Base-by-base conservation (phyloP, 2,113 vertebrate genomes). In the Elaphurus davidianus region DNA sequence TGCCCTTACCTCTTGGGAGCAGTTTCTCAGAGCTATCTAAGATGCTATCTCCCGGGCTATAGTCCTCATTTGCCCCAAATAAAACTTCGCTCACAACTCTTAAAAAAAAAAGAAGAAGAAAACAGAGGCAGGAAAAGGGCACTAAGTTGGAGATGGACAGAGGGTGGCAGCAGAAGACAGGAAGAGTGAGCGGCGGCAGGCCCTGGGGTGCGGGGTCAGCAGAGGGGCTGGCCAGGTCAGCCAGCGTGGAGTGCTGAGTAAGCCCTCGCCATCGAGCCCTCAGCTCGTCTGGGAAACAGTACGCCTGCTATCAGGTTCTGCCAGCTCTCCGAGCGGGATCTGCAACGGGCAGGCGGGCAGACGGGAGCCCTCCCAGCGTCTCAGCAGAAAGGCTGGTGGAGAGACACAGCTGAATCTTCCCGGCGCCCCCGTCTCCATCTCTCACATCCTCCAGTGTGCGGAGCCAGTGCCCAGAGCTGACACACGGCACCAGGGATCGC, bases 221-320 rank as follows among this genome's bases (percentile, higher is more conserved):
- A 0, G n/a, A 10, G 10, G 17, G 19, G 15, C 33, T 1, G 28
- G 21, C 64, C 57, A 52, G 47, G 50, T 21, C 57, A 7, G 0
- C 3, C 2, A 4, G 14, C 27, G 1, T 10, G 8, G 81, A 83
- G 93, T 95, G 98, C 98, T 99, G 99, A 98, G 97, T 92, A 90
- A 98, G 98, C 96, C 98, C 98, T 95, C 81, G 52, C 96, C 11
- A 94, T 59, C 13, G 36, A 57, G 92, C 95, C 96, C 97, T 98
- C 97, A 43, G 67, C 90, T 60, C 91, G 57, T 93, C 45, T 2
- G 9, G 96, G 99, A 99, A 98, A 98, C 71, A 87, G 97, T 86
- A 98, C 97, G 98, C 97, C 96, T 16, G 36, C 30, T 96, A 98
- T 98, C 97, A 43, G 98, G 98, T 99, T 88, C 97, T 98, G 60